Evolutionary conservation across 2,797 vertebrate genomes (phyloP), one percentile per base, ranked within the genome.

Genomic region (Xenops minutus): DNA sequence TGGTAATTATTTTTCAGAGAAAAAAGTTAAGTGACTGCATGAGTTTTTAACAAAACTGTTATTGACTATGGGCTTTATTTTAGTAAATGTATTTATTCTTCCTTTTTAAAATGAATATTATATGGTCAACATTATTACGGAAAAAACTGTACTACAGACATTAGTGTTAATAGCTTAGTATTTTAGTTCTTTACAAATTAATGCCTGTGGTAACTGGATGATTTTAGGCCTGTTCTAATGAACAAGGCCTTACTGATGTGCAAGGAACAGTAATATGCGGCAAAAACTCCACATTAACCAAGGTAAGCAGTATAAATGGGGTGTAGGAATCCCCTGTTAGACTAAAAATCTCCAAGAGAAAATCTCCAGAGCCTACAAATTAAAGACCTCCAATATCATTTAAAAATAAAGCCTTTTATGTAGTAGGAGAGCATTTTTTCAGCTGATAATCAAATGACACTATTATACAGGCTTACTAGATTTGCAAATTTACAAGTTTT

Each of bases 401-500:
- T 97, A 97, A 97, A 97, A 97, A 97, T 97, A 97, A 98, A 98
- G 92, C 79, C 95, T 98, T 98, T 98, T 97, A 98, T 97, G 76
- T 97, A 97, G 86, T 85, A 95, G 85, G 88, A 96, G 95, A 95
- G 77, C 87, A 95, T 97, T 98, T 98, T 97, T 97, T 96, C 93
- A 97, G 94, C 95, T 98, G 97, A 98, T 98, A 97, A 97, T 98
- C 98, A 98, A 98, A 98, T 98, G 97, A 97, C 95, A 96, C 96
- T 98, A 97, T 98, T 98, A 98, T 98, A 95, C 96, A 97, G 97
- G 85, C 97, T 97, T 97, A 97, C 97, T 98, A 98, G 98, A 98
- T 98, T 98, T 98, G 96, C 97, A 98, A 97, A 98, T 98, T 98
- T 98, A 97, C 97, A 98, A 97, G 97, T 97, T 98, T 98, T 98